Base-by-base conservation (phyloP, 2,797 vertebrate species). In the Odontamblyopus lacepedii region DNA sequence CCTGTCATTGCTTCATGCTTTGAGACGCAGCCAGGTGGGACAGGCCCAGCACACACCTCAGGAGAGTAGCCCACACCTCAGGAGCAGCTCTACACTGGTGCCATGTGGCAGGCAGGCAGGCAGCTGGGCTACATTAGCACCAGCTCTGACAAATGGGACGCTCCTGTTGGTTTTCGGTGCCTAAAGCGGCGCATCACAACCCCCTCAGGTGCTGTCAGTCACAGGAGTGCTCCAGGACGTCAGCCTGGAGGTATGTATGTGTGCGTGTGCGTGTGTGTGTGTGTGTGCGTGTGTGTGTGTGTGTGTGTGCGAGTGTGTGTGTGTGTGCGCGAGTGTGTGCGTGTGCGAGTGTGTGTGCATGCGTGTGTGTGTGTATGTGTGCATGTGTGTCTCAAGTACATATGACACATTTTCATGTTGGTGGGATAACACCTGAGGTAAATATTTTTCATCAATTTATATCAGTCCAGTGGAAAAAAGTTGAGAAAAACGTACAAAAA, bases 101-200 rank as follows among this genome's bases (percentile, higher is more conserved):
- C 77, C 77, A 84, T 64, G 59, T 83, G 80, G 85, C 79, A 80
- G 79, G 76, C 67, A 84, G 77, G 76, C 67, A 85, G 78, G 75
- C 89, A 91, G 86, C 90, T 90, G 87, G 74, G 71, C 75, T 51
- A 78, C 73, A 84, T 86, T 82, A 88, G 59, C 60, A 51, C 74
- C 41, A 78, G 78, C 81, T 76, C 85, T 89, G 89, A 90, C 83
- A 85, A 88, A 87, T 15, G 67, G 81, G 71, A 48, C 65, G 72
- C 80, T 82, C 75, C 79, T 86, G 81, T 85, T 73, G 78, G 38
- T 80, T 82, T 85, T 74, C 79, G 77, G 59, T 51, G 19, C 72
- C 56, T 73, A 32, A 70, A 77, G 70, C 64, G 57, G 66, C 73
- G 60, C 69, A 82, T 79, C 67, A 59, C 27, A 71, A 70, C 11